Evolutionary conservation across 2,888 invertebrate species (phyloP), one percentile per base, ranked within the genome.

Genomic region (Nymphalis c-album): DNA sequence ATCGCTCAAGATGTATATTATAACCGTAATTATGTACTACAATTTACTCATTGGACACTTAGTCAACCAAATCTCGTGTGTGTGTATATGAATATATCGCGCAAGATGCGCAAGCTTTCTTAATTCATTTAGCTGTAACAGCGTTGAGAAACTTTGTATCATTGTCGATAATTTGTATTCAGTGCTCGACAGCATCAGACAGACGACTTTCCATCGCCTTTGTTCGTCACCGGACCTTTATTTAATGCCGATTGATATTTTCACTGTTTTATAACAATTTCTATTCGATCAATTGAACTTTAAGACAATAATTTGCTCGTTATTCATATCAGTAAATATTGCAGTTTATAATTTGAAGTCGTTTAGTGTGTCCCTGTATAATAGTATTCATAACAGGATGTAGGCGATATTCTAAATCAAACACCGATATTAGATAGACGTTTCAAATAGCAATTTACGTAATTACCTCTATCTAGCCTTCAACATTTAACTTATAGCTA

Each of bases 91-190:
- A 55, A 31, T 31, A 17, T n/a, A 16, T 17, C 40, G 40, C 13
- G n/a, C 16, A 67, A 63, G 68, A 71, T 64, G 77, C 75, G 77
- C 64, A 66, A 84, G 83, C 87, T 88, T 87, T 89, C 87, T 87
- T 88, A 77, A 77, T 79, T 81, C 80, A 83, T 80, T 84, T 85
- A 83, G 78, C 83, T 75, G 80, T 40, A 40, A 40, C 76, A 79
- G 78, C 79, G 85, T 90, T 91, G 87, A 85, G 88, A 90, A 90
- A 90, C 84, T 80, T 79, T 83, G 84, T 84, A 84, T 86, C 84
- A 90, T 90, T 88, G 90, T 87, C 79, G 83, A 80, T 81, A 72
- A 87, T 91, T 91, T 86, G 89, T 91, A 92, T 92, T 87, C 92
- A 85, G 76, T 73, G 76, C 81, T 78, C 77, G 81, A 73, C 72